phyloP scores from a whole-genome alignment of 2,113 vertebrate species.

The Chaetodon trifascialis region DNA sequence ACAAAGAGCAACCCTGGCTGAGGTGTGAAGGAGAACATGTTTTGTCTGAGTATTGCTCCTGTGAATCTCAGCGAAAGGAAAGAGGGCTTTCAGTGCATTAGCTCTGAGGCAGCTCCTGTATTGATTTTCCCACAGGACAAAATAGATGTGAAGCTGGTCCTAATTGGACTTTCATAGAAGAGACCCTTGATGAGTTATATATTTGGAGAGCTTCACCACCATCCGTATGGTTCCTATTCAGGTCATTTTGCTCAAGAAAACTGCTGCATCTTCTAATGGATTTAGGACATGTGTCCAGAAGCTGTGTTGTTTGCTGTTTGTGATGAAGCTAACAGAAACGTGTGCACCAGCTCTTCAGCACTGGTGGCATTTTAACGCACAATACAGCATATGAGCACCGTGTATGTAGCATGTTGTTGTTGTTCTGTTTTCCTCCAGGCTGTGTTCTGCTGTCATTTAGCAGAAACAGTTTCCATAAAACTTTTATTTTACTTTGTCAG shows the following conservation, averaged over 20 bases:
- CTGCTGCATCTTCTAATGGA: constrained; percentile 3
- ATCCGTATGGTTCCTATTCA: constrained; percentile 36
- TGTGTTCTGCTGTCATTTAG: constrained; percentile 30
- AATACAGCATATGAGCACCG: not conserved
- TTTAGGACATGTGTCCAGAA: constrained; percentile 16
- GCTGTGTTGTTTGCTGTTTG: not conserved
- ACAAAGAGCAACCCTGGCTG: constrained; percentile 32
- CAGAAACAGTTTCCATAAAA: not conserved
- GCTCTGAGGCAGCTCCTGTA: constrained; percentile 55
- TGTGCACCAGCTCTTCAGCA: not conserved
- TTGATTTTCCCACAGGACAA: constrained; percentile 71
- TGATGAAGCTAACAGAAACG: not conserved
- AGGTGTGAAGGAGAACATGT: constrained; percentile 42
- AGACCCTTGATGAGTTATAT: constrained; percentile 59
- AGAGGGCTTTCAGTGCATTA: constrained; percentile 59
- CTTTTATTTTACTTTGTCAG: constrained; percentile 25
- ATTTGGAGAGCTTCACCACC: constrained; percentile 40
- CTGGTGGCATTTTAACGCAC: constrained; percentile 20
- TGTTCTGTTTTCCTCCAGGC: constrained; percentile 10
- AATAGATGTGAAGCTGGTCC: constrained; percentile 47
- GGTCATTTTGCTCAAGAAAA: constrained; percentile 23
- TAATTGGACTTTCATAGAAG: constrained; percentile 67
- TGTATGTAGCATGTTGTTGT: not conserved
- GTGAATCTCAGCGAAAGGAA: constrained; percentile 32
- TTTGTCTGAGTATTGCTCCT: constrained; percentile 49